Percentiles rank a stretch among this genome's conserved stretches.
These are phyloP conservation scores for Crotalus horridus DNA, from an alignment of 2,113 vertebrate species.

Conservation along the genomic window DNA sequence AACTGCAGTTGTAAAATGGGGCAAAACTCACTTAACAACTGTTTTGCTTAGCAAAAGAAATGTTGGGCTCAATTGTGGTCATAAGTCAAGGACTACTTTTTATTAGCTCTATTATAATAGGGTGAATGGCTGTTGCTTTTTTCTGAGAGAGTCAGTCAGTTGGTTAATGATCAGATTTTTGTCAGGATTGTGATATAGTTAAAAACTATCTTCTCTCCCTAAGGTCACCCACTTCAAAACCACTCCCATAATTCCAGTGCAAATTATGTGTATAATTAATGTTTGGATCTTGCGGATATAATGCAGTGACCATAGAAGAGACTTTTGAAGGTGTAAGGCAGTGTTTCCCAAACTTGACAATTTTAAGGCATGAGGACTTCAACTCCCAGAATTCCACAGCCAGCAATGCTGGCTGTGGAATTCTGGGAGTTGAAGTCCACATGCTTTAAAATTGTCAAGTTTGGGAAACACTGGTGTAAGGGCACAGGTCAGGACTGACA, in stretches of 20 bases:
- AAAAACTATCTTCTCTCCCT: background rate
- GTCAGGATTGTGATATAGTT: background rate
- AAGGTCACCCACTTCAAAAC: background rate
- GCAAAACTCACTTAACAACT: background rate
- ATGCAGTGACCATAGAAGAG: background rate
- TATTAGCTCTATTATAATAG: background rate
- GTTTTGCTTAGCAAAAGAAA: background rate
- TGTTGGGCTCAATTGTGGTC: background rate
- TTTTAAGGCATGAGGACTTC: too few relatives aligned
- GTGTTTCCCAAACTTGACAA: too few relatives aligned
- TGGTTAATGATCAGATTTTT: background rate
- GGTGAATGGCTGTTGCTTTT: background rate
- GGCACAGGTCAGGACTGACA: background rate
- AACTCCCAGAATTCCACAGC: too few relatives aligned
- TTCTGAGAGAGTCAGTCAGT: background rate
- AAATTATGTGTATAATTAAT: background rate
- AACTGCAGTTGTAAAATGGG: background rate
- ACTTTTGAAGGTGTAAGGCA: background rate
- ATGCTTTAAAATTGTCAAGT: too few relatives aligned
- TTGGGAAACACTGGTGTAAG: too few relatives aligned
- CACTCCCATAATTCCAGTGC: background rate
- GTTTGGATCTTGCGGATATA: background rate
- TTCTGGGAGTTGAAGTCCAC: too few relatives aligned
- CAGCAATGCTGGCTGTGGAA: too few relatives aligned
- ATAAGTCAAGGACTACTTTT: background rate